Percentiles rank a stretch among this genome's conserved stretches.
Evolutionary conservation across 92 coral and sea anemone species (phyloP).

Genomic region (Parazoanthus atlanticus): DNA sequence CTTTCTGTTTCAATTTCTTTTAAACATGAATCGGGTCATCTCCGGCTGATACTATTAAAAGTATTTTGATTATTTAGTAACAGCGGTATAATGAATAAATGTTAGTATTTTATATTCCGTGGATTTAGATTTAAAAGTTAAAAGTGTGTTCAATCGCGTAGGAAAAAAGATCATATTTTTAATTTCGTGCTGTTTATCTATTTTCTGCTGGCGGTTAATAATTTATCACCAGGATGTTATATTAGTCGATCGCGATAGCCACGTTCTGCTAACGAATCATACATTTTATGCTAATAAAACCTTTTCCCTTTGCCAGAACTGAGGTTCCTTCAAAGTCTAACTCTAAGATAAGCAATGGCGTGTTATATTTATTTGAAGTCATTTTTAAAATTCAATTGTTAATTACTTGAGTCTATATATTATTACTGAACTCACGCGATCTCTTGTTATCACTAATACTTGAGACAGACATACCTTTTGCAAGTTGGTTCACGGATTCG

Average conservation of each 20-base stretch:
- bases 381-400: background rate
- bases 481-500: slow-evolving; percentile 75
- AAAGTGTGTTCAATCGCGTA: background rate
- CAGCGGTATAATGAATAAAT: too few species aligned
- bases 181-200: background rate
- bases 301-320: background rate
- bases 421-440: slow-evolving; percentile 12
- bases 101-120: background rate
- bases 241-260: background rate
- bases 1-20: too few species aligned
- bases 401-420: background rate
- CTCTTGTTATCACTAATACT: background rate
- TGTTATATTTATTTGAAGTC: background rate
- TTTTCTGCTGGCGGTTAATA: background rate
- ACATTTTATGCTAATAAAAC: background rate
- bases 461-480: slow-evolving; percentile 63
- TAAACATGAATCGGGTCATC: too few species aligned
- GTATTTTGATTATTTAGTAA: too few species aligned
- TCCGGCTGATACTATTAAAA: too few species aligned
- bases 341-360: background rate
- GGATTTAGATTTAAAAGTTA: background rate
- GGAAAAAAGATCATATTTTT: background rate
- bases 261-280: background rate
- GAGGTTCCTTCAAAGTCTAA: too few species aligned
- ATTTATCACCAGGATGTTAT: background rate